These are phyloP conservation scores for Dryobates pubescens DNA, from an alignment of 2,797 vertebrate genomes.

Conservation along the genomic window DNA sequence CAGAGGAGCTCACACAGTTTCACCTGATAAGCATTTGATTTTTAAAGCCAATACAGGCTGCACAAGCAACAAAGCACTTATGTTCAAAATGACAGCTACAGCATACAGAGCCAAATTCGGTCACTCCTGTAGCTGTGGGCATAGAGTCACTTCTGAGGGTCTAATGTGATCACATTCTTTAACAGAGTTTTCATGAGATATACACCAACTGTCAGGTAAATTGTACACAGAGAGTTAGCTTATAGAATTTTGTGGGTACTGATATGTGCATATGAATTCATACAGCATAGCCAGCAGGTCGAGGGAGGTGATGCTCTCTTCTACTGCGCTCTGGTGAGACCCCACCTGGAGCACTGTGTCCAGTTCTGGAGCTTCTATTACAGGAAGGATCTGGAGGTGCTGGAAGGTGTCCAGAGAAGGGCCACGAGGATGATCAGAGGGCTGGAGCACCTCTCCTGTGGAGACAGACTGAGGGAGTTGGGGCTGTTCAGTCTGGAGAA, in stretches of 20 bases:
- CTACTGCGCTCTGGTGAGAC: too few species aligned
- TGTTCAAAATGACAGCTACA: not conserved
- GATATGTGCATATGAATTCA: not conserved
- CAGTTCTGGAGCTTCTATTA: too few species aligned
- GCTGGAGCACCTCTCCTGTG: too few species aligned
- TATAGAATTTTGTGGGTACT: not conserved
- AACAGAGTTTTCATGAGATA: not conserved
- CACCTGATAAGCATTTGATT: not conserved
- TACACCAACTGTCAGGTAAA: not conserved
- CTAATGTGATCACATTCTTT: not conserved
- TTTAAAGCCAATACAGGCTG: not conserved
- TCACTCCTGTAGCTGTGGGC: not conserved
- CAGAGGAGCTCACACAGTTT: not conserved
- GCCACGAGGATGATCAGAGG: too few species aligned
- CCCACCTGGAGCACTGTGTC: too few species aligned
- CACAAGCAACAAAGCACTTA: not conserved
- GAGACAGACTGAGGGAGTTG: too few species aligned
- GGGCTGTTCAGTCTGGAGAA: too few species aligned
- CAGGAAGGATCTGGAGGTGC: too few species aligned
- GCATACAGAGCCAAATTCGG: not conserved
- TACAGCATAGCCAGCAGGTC: too few species aligned
- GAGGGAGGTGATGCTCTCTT: too few species aligned
- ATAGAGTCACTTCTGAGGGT: not conserved
- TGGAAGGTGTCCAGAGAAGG: too few species aligned
- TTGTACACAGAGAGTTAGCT: not conserved